A percentile compares a stretch with the other conserved stretches of the same genome.
These are phyloP conservation scores for Tribolium freemani DNA, from an alignment of 2,888 invertebrate genomes.

Conservation along the genomic window DNA sequence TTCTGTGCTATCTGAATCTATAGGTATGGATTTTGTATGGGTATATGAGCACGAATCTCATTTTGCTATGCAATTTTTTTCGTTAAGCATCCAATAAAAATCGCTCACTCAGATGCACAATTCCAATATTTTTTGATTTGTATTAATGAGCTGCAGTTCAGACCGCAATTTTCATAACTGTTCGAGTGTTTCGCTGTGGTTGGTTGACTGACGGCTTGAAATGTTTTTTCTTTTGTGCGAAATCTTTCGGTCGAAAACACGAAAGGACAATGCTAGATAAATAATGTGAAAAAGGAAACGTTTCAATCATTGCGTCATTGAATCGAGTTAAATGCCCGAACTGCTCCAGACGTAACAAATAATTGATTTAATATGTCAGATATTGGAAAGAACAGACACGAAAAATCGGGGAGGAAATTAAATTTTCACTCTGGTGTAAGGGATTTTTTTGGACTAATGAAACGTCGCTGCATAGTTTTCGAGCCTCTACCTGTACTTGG, in stretches of 20 bases:
- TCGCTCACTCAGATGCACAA: neutral
- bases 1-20: neutral
- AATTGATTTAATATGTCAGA: slow-evolving; percentile 32
- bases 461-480: neutral
- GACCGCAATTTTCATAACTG: neutral
- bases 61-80: slow-evolving; percentile 9
- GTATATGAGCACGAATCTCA: slow-evolving; percentile 2
- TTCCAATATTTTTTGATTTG: neutral
- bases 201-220: neutral
- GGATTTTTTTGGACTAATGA: neutral
- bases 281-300: slow-evolving; percentile 26
- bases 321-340: slow-evolving; percentile 18
- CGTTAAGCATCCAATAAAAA: slow-evolving; percentile 1
- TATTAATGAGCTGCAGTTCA: neutral
- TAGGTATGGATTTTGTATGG: neutral
- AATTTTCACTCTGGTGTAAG: slow-evolving; percentile 14
- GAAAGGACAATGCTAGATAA: slow-evolving; percentile 30
- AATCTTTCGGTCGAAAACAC: slow-evolving; percentile 1
- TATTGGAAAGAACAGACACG: neutral
- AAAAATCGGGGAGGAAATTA: slow-evolving; percentile 24
- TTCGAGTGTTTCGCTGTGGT: neutral
- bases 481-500: neutral
- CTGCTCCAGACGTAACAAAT: slow-evolving; percentile 15
- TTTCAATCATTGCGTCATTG: slow-evolving; percentile 19
- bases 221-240: neutral